Evolutionary conservation across 1,140 invertebrate species (phyloP).

Genomic region (Oscheius sp.): DNA sequence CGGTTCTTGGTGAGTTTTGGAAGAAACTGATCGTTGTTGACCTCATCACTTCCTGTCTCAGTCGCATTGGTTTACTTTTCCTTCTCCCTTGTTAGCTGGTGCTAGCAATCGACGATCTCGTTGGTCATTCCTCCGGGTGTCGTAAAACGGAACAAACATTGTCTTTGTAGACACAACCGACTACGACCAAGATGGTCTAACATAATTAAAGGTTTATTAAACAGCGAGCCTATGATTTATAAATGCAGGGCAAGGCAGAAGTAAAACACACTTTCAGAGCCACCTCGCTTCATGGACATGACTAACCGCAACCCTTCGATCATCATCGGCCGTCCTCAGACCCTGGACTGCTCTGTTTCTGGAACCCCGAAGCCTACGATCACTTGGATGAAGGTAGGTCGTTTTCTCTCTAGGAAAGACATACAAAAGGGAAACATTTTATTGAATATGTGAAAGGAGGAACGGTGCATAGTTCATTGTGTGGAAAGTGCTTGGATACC

Average conservation of each 20-base stretch:
- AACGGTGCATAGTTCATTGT: too few relatives aligned
- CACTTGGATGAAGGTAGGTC: constrained; percentile 62
- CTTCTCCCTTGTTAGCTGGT: too few relatives aligned
- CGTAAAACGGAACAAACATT: too few relatives aligned
- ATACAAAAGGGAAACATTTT: too few relatives aligned
- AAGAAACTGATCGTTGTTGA: too few relatives aligned
- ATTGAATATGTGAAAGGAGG: background rate
- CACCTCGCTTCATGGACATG: constrained; percentile 52
- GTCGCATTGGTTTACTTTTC: too few relatives aligned
- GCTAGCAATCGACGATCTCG: too few relatives aligned
- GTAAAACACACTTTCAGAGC: constrained; percentile 40
- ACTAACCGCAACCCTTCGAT: constrained; percentile 59
- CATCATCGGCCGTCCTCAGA: constrained; percentile 61
- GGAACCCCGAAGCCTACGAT: constrained; percentile 64
- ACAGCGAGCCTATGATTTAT: background rate
- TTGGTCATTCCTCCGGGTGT: too few relatives aligned
- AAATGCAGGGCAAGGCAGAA: background rate
- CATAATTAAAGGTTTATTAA: too few relatives aligned
- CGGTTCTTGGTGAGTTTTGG: constrained; percentile 62
- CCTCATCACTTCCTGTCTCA: too few relatives aligned
- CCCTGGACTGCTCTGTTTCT: constrained; percentile 63
- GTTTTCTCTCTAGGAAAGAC: constrained; percentile 17
- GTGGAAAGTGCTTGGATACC: background rate
- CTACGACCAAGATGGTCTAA: too few relatives aligned
- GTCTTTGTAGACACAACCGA: too few relatives aligned